phyloP scores from a whole-genome alignment of 2,888 invertebrate genomes.

The Epistrophella euchroma region DNA sequence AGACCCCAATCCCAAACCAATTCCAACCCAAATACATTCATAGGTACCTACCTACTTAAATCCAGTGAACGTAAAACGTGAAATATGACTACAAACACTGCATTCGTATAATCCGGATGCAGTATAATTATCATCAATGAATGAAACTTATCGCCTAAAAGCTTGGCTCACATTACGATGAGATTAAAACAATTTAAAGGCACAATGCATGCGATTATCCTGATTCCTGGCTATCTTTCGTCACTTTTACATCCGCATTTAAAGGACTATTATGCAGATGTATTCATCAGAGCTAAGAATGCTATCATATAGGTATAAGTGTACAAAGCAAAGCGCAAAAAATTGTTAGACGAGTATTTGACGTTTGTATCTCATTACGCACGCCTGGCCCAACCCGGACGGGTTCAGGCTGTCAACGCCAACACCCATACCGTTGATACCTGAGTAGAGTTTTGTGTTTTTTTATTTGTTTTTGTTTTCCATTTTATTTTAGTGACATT shows the following conservation, averaged over 20 bases:
- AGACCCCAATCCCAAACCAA: too few relatives aligned
- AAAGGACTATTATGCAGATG: conserved; percentile 54
- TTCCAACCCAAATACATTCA: not conserved
- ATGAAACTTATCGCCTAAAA: conserved; percentile 15
- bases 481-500: conserved; percentile 7
- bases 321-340: not conserved
- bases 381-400: not conserved
- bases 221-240: conserved; percentile 36
- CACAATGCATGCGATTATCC: conserved; percentile 66
- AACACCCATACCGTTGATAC: conserved; percentile 30
- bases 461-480: not conserved
- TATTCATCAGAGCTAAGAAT: not conserved
- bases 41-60: too few relatives aligned
- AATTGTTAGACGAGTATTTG: conserved; percentile 49
- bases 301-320: not conserved
- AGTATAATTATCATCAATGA: conserved; percentile 19
- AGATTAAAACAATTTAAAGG: conserved; percentile 57
- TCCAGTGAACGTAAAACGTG: not conserved
- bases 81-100: conserved; percentile 10
- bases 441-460: conserved; percentile 34
- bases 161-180: conserved; percentile 29
- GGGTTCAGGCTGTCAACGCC: conserved; percentile 1
- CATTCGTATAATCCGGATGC: conserved; percentile 54
- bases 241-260: conserved; percentile 57
- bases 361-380: conserved; percentile 49